phyloP scores from a whole-genome alignment of 2,888 invertebrate genomes.

The Eremobia ochroleuca region DNA sequence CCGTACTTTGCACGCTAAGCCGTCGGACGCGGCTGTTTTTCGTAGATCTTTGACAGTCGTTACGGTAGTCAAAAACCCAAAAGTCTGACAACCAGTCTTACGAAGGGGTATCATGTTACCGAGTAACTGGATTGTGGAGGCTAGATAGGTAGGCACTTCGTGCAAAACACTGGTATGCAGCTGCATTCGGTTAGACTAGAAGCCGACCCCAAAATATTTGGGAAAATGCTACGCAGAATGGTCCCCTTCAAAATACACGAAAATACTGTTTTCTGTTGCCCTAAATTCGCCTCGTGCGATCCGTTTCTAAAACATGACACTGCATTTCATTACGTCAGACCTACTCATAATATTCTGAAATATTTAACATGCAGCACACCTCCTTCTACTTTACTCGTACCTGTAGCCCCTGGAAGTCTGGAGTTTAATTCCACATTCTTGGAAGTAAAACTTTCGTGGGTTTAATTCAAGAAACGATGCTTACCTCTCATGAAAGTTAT shows the following conservation, averaged over 20 bases:
- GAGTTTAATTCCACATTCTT: background rate
- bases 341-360: constrained; percentile 11
- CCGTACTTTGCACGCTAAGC: background rate
- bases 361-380: background rate
- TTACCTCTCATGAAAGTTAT: background rate
- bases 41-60: background rate
- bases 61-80: too few relatives aligned
- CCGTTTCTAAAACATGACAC: background rate
- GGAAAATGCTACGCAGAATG: background rate
- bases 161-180: too few relatives aligned
- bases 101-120: too few relatives aligned
- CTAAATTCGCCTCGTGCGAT: background rate
- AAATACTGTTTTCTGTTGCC: background rate
- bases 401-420: background rate
- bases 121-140: too few relatives aligned
- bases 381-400: background rate
- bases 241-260: background rate
- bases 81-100: too few relatives aligned
- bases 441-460: too few relatives aligned
- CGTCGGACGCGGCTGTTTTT: background rate
- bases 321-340: constrained; percentile 11
- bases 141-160: too few relatives aligned
- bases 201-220: background rate
- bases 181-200: background rate
- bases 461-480: background rate